A percentile compares a stretch with the other conserved stretches of the same genome.
phyloP scores from a whole-genome alignment of 2,797 vertebrate genomes.

The Hippoglossus hippoglossus region DNA sequence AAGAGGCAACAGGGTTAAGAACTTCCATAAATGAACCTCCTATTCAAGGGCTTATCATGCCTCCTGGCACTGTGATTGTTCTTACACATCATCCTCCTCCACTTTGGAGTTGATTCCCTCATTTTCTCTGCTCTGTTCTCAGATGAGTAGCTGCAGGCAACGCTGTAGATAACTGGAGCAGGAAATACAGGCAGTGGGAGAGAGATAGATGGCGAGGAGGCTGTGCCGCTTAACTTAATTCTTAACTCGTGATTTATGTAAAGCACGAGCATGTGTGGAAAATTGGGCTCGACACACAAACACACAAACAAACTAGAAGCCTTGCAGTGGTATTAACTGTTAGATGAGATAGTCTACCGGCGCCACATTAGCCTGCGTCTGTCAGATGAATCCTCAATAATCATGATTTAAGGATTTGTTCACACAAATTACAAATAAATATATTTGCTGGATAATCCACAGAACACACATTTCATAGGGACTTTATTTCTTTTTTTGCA shows the following conservation, averaged over 20 bases:
- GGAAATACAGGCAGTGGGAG: constrained; percentile 51
- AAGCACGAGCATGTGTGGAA: constrained; percentile 29
- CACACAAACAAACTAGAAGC: constrained; percentile 6
- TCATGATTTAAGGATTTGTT: neutral
- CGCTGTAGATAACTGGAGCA: constrained; percentile 65
- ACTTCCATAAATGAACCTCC: constrained; percentile 63
- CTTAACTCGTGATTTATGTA: constrained; percentile 57
- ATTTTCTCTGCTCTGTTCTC: constrained; percentile 72
- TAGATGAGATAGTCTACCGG: neutral
- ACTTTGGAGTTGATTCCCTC: constrained; percentile 71
- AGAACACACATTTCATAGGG: neutral
- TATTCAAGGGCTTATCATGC: constrained; percentile 67
- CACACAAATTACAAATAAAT: neutral
- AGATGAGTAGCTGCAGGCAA: constrained; percentile 73
- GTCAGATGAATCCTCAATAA: neutral
- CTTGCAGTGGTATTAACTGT: neutral
- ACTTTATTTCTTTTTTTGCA: neutral
- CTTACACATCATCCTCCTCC: constrained; percentile 70
- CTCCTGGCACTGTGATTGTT: constrained; percentile 68
- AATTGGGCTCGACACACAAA: constrained; percentile 6
- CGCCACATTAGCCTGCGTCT: neutral
- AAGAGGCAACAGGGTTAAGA: constrained; percentile 57
- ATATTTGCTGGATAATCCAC: constrained; percentile 7
- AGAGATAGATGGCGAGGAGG: constrained; percentile 42
- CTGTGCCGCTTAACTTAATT: constrained; percentile 49